These are phyloP conservation scores for Cydia splendana DNA, from an alignment of 1,140 invertebrate genomes.

Conservation along the genomic window DNA sequence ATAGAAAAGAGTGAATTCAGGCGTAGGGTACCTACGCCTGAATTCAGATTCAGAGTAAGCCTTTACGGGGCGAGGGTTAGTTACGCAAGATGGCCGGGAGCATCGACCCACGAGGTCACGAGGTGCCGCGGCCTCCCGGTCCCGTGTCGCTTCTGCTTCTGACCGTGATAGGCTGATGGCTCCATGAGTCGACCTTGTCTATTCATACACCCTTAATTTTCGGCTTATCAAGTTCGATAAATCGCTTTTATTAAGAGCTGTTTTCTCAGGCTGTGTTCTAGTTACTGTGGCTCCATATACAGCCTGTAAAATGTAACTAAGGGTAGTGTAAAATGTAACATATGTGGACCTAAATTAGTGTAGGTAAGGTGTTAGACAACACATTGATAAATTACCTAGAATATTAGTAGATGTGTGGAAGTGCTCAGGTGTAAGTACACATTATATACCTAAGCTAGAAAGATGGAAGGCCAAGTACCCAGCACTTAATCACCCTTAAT, in stretches of 20 bases:
- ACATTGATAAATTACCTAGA: not conserved
- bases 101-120: slow-evolving; percentile 4
- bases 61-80: not conserved
- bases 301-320: no score
- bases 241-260: not conserved
- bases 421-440: not conserved
- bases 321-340: no score
- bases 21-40: not conserved
- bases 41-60: not conserved
- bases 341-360: not conserved
- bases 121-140: slow-evolving; percentile 3
- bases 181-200: not conserved
- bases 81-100: slow-evolving; percentile 1
- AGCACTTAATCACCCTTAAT: slow-evolving; percentile 1
- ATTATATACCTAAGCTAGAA: not conserved
- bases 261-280: no score
- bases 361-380: not conserved
- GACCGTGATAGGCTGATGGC: not conserved
- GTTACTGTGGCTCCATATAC: no score
- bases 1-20: not conserved
- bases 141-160: not conserved
- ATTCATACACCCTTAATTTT: not conserved
- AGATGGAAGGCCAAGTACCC: not conserved
- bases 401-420: not conserved
- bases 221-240: not conserved